These are phyloP conservation scores for Rhinichthys osculus DNA, from an alignment of 2,797 vertebrate species.

Conservation along the genomic window DNA sequence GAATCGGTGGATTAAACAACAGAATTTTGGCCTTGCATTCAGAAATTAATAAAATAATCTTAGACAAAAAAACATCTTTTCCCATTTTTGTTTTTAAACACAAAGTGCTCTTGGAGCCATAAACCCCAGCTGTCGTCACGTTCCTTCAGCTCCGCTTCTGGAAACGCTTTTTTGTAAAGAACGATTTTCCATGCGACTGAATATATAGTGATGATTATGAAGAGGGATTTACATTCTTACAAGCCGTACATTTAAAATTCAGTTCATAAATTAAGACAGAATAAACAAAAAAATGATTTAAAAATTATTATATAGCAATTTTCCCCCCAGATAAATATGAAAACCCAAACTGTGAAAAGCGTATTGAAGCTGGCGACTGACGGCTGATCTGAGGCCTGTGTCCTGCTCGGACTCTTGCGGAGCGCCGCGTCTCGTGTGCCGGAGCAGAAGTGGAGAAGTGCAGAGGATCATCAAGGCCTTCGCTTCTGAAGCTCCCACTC, in stretches of 20 bases:
- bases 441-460: too few species aligned
- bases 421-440: too few species aligned
- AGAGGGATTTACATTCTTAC: background rate
- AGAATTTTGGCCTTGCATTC: background rate
- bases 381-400: too few species aligned
- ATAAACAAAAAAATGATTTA: conserved; percentile 4
- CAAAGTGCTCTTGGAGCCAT: background rate
- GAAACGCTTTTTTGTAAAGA: background rate
- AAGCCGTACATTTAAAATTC: background rate
- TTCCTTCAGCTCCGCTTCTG: background rate
- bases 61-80: background rate
- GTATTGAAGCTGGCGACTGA: background rate
- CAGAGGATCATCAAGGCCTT: too few species aligned
- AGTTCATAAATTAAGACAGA: conserved; percentile 23
- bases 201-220: background rate
- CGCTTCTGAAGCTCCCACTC: too few species aligned
- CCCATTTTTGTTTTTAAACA: background rate
- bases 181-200: background rate
- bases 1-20: background rate
- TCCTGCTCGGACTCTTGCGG: too few species aligned
- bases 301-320: background rate
- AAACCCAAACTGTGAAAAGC: conserved; percentile 20
- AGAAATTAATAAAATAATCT: background rate
- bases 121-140: fast-evolving
- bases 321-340: conserved; percentile 39